A percentile compares a stretch with the other conserved stretches of the same genome.
Conservation (phyloP, 2,888 invertebrate species). For the Eupithecia subfuscata region DNA sequence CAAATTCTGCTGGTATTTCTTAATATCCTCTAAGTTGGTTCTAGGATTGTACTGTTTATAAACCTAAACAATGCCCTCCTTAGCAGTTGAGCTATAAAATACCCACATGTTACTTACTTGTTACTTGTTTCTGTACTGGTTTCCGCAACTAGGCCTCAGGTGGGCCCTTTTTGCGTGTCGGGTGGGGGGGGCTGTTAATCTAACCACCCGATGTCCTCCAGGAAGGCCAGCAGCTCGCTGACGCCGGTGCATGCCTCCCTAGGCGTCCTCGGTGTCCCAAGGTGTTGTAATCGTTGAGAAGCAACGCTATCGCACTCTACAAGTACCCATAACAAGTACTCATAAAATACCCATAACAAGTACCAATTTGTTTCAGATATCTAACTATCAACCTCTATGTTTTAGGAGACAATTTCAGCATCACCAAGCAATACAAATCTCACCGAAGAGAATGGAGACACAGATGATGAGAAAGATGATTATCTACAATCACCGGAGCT, state of each 20-base stretch:
- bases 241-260: no score
- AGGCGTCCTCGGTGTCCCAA: no score
- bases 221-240: no score
- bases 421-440: conserved; percentile 72
- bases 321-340: no score
- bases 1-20: background rate
- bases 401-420: conserved; percentile 68
- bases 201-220: no score
- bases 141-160: no score
- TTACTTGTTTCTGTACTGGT: no score
- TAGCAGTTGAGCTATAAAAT: background rate
- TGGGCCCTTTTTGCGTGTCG: no score
- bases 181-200: no score
- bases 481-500: conserved; percentile 89
- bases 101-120: no score
- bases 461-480: conserved; percentile 81
- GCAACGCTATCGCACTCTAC: no score
- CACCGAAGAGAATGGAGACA: conserved; percentile 65
- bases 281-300: no score
- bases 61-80: background rate
- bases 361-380: background rate
- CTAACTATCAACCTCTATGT: conserved; percentile 20
- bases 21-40: background rate
- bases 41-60: background rate
- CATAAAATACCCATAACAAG: background rate